Conservation (phyloP, 2,113 vertebrate species). For the Pluvialis apricaria region DNA sequence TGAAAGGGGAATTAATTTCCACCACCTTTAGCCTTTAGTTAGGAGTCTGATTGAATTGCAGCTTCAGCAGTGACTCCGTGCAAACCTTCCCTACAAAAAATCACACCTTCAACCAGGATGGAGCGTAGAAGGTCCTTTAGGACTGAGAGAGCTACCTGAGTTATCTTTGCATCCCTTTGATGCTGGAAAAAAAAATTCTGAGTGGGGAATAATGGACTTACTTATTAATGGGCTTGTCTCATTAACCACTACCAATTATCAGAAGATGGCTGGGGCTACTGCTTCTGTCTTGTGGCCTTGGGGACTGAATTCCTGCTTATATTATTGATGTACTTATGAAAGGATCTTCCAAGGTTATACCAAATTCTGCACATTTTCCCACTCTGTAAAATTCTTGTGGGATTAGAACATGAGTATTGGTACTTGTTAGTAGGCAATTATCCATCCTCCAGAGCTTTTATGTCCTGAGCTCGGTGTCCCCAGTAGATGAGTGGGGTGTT, state of each 20-base stretch:
- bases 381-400: not conserved
- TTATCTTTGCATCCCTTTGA: not conserved
- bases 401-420: not conserved
- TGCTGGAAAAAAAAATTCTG: not conserved
- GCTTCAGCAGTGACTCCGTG: not conserved
- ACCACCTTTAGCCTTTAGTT: not conserved
- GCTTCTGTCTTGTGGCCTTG: not conserved
- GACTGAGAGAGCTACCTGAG: not conserved
- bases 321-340: not conserved
- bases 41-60: not conserved
- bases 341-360: not conserved
- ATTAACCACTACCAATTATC: not conserved
- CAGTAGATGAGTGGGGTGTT: not conserved
- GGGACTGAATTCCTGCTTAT: not conserved
- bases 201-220: not conserved
- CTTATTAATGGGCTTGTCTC: not conserved
- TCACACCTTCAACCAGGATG: not conserved
- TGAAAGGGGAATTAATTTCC: conserved; percentile 1
- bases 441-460: not conserved
- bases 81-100: not conserved
- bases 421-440: not conserved
- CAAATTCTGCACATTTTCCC: not conserved
- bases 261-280: not conserved
- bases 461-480: not conserved
- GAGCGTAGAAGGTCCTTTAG: not conserved